Base-by-base conservation (phyloP, 2,113 vertebrate genomes). In the Barnardius zonarius region DNA sequence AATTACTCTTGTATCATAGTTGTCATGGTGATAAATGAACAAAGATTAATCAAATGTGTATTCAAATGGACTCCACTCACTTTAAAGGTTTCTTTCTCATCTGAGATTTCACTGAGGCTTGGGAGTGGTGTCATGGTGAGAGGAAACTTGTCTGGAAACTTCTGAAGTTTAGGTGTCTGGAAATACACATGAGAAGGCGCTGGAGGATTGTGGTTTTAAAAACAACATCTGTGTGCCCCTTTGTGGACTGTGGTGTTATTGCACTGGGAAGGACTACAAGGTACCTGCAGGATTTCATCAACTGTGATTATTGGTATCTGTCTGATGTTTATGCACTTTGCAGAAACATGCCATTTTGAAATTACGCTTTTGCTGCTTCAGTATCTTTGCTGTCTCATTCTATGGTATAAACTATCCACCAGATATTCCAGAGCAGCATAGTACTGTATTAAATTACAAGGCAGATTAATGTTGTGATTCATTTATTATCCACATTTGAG, bases 11-110 rank as follows among this genome's bases (percentile, higher is more conserved):
- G 51, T 74, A 77, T 83, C 64, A 9, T 62, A 85, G 70, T 69
- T 97, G 91, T 95, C 93, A 92, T 9, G 1, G 55, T 94, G 86
- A 88, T 81, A 96, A 93, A 97, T 93, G 91, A 89, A 84, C 63
- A 82, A 46, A 86, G 46, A 96, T 86, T 96, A 95, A 95, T 94
- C 95, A 95, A 92, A 91, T 80, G 22, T 85, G 48, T 73, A 89
- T 92, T 92, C 76, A 94, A 69, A 94, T 77, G 83, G 79, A 77
- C 74, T 57, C 67, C 17, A 13, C 59, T 48, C 48, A 72, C 83
- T 92, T 54, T 17, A 81, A 51, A 83, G 41, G 8, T 25, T 70
- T 77, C 86, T 44, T 94, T 74, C 30, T 55, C 78, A 61, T 6
- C 61, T 75, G 27, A 12, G 35, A 63, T 88, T 96, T 94, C 70